Evolutionary conservation across 2,888 invertebrate species (phyloP), one percentile per base, ranked within the genome.

Genomic region (Scaeva pyrastri): DNA sequence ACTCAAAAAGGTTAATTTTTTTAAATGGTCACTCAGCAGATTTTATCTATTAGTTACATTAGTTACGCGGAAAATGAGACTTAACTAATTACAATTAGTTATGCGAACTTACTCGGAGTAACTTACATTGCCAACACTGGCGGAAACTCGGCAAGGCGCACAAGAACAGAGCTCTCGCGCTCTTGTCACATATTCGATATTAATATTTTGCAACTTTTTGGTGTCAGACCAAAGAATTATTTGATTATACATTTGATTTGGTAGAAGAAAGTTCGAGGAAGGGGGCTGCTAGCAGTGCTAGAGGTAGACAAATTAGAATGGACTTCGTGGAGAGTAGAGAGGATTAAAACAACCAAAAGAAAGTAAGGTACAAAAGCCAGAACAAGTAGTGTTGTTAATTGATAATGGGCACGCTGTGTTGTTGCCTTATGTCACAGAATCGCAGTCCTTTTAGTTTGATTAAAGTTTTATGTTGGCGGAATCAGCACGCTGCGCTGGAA

Each of bases 381-480:
- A 74, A 50, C 74, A 52, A 74, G 64, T 16, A 23, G 21, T 58
- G 77, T 73, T 73, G 43, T 79, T 48, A 64, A 79, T n/a, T 79
- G 64, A 50, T 36, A 21, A 31, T 64, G 66, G 5, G 31, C 31
- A 5, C 26, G 23, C 2, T 52, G 14, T 8, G 7, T 12, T 50
- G 21, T 12, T 23, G 50, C 12, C n/a, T 52, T 12, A 23, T 52
- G 52, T 19, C 19, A n/a, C n/a, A n/a, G n/a, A n/a, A n/a, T n/a
- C n/a, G n/a, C n/a, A n/a, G 23, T 23, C 26, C 23, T 26, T 31
- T 55, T 2, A 26, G n/a, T 55, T 19, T 56, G 31, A 31, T 56
- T 55, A 26, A 2, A 26, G 8, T n/a, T 31, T 56, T 56, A 31
- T 55, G 26, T n/a, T 50, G 48, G 11, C 48, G 31, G 48, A 11